A percentile compares a stretch with the other conserved stretches of the same genome.
Conservation (phyloP, 2,888 invertebrate species). For the Drosophila formosana region DNA sequence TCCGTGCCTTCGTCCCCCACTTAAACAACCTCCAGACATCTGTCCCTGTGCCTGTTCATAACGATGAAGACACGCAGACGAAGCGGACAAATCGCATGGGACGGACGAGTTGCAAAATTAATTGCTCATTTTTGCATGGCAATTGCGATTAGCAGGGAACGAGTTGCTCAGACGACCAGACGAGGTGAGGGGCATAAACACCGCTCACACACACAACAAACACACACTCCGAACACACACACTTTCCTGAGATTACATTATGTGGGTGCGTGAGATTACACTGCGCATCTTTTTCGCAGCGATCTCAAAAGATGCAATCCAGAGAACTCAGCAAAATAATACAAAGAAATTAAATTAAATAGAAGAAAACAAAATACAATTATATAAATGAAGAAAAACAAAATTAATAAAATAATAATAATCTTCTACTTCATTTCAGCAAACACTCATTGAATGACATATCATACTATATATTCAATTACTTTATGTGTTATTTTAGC, state of each 20-base stretch:
- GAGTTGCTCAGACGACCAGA: background rate
- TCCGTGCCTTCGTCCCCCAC: conserved; percentile 6
- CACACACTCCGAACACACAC: background rate
- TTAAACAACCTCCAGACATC: conserved; percentile 4
- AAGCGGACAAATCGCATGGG: conserved; percentile 11
- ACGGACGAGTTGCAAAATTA: conserved; percentile 46
- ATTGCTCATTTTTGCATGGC: conserved; percentile 48
- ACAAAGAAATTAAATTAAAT: too few relatives aligned
- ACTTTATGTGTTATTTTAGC: too few relatives aligned
- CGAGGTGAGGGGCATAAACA: conserved; percentile 16
- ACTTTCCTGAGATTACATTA: background rate
- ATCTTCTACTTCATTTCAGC: too few relatives aligned
- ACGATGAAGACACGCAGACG: conserved; percentile 40
- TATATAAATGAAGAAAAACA: too few relatives aligned
- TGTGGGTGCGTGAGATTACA: conserved; percentile 25
- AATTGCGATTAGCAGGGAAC: conserved; percentile 31
- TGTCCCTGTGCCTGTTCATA: conserved; percentile 8
- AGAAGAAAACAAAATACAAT: too few relatives aligned
- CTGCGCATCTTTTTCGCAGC: background rate
- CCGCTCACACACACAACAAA: conserved; percentile 2
- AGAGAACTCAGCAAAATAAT: background rate
- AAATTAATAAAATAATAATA: too few relatives aligned
- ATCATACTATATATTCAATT: too few relatives aligned
- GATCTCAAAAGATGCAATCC: background rate
- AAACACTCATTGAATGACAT: too few relatives aligned